Evolutionary conservation across 2,113 vertebrate genomes (phyloP).

Genomic region (Ascaphus truei): DNA sequence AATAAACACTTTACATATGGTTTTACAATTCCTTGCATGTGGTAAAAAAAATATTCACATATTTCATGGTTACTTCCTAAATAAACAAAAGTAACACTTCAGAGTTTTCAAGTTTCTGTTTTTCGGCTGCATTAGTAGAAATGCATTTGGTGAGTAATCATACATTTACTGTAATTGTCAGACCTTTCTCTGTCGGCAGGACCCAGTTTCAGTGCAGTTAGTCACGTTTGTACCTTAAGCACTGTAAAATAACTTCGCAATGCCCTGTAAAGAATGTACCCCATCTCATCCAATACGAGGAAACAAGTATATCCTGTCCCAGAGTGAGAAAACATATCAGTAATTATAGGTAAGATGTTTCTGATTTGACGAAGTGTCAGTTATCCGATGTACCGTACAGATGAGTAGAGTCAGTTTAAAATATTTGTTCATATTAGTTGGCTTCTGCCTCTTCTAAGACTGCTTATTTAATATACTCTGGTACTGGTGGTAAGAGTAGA

Average conservation of each 20-base stretch:
- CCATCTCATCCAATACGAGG: background rate
- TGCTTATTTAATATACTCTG: slow-evolving; percentile 45
- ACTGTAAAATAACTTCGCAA: slow-evolving; percentile 8
- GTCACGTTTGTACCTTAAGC: no score
- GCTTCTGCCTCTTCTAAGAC: background rate
- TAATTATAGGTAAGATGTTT: background rate
- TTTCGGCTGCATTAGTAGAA: no score
- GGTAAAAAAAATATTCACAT: background rate
- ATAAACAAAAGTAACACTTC: slow-evolving; percentile 7
- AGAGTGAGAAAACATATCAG: background rate
- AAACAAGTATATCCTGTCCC: background rate
- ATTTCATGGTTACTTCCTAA: background rate
- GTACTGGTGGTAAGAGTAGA: slow-evolving; percentile 17
- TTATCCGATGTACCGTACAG: background rate
- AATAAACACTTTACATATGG: background rate
- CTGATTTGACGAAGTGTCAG: background rate
- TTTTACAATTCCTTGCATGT: background rate
- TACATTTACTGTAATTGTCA: no score
- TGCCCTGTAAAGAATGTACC: background rate
- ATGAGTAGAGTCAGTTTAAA: background rate
- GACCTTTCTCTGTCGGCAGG: no score
- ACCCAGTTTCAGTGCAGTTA: no score
- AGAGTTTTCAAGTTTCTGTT: background rate
- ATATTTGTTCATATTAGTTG: background rate
- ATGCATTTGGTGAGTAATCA: no score